Evolutionary conservation across 2,888 invertebrate genomes (phyloP).

Genomic region (Leucophenga maculata): DNA sequence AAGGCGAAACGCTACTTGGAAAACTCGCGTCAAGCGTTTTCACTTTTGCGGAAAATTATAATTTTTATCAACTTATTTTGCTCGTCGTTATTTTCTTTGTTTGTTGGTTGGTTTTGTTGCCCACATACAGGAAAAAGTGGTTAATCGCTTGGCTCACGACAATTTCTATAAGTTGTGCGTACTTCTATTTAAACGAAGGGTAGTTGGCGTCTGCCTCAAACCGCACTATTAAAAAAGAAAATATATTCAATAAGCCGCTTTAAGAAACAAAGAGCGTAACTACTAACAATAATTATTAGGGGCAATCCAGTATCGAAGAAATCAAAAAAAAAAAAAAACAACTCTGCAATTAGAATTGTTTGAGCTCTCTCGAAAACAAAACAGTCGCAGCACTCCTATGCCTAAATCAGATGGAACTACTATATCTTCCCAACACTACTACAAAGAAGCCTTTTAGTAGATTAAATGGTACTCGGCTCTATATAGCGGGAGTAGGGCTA

Average conservation of each 20-base stretch:
- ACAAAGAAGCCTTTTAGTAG: too few species aligned
- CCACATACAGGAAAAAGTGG: constrained; percentile 25
- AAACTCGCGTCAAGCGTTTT: constrained; percentile 47
- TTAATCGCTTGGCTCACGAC: constrained; percentile 29
- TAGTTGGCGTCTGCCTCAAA: constrained; percentile 23
- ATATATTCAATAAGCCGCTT: constrained; percentile 32
- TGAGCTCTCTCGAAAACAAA: too few species aligned
- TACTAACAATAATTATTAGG: not conserved
- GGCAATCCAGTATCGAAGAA: too few species aligned
- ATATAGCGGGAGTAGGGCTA: too few species aligned
- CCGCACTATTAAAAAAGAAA: constrained; percentile 47
- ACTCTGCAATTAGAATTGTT: too few species aligned
- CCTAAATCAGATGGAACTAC: too few species aligned
- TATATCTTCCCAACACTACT: too few species aligned
- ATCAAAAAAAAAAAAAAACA: too few species aligned
- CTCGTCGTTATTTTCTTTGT: not conserved
- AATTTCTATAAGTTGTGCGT: constrained; percentile 1
- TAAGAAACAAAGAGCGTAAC: constrained; percentile 14
- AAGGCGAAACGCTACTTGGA: constrained; percentile 33
- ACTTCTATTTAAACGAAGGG: not conserved
- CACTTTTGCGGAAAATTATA: constrained; percentile 56
- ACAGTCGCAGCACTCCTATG: too few species aligned
- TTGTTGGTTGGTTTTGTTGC: constrained; percentile 4
- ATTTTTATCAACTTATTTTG: constrained; percentile 21
- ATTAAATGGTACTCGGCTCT: too few species aligned